Evolutionary conservation across 2,888 invertebrate species (phyloP), one percentile per base, ranked within the genome.

Genomic region (Icerya purchasi): DNA sequence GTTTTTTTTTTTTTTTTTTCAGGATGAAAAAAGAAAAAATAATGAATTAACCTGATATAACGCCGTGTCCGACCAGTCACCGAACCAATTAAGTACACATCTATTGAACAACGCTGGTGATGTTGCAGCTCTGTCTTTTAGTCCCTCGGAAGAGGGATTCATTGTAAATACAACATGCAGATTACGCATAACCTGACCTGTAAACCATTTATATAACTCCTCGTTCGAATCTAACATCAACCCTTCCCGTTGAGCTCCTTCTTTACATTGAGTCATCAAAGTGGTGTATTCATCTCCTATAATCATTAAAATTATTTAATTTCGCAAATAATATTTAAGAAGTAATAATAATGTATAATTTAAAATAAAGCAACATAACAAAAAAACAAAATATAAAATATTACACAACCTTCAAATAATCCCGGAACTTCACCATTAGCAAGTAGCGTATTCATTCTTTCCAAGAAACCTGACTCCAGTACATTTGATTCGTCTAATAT

Each of bases 111-210:
- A 77, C 2, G 98, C 98, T 25, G 98, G 98, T 3, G 98, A 98
- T 0, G 98, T 99, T 10, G 98, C 92, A 0, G 98, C 98, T 63
- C 97, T 81, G 74, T 97, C 97, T 73, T 98, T 96, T 53, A 99
- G 77, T 0, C 97, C 98, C 70, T 98, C 96, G 0, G 94, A 90
- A 1, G 93, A 94, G 8, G 98, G 98, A 75, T 99, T 99, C 98
- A 99, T 99, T 1, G 98, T 99, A 75, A 99, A 99, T 53, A 99
- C 98, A 10, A 99, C 98, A 74, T 99, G 98, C 56, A 99, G 77
- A 72, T 99, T 99, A 63, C 88, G 84, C 92, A 98, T 98, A 50
- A 98, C 96, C 80, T 96, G 88, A 23, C 91, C 90, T 0, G 98
- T 98, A 73, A 98, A 98, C 97, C 98, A 98, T 76, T 98, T 98